Percentiles rank a stretch among this genome's conserved stretches.
phyloP scores from a whole-genome alignment of 2,797 vertebrate genomes.

The Galago senegalensis region DNA sequence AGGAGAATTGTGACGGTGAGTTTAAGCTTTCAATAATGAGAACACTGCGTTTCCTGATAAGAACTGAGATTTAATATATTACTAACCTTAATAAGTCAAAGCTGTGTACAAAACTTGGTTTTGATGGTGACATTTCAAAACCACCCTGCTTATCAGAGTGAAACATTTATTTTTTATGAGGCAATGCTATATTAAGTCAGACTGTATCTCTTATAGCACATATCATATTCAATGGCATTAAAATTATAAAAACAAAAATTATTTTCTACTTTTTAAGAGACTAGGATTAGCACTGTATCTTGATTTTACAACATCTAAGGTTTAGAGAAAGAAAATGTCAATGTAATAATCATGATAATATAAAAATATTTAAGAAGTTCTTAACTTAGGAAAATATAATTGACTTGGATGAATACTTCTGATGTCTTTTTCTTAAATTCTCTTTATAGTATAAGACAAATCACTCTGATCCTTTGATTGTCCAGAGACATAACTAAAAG shows the following conservation, averaged over 20 bases:
- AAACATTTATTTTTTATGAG: constrained; percentile 80
- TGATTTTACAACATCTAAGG: background rate
- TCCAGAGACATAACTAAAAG: background rate
- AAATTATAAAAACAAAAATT: constrained; percentile 21
- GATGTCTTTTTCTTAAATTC: background rate
- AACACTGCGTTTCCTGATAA: background rate
- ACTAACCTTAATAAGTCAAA: constrained; percentile 71
- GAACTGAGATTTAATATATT: constrained; percentile 65
- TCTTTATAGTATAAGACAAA: background rate
- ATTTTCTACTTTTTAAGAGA: background rate
- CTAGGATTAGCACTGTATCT: background rate
- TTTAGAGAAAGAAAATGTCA: background rate
- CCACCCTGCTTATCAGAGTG: constrained; percentile 48
- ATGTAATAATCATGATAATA: background rate
- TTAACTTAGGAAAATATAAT: background rate
- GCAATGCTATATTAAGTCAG: background rate
- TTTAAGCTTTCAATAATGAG: constrained; percentile 59
- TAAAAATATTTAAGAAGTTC: background rate
- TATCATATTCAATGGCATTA: background rate
- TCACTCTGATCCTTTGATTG: background rate
- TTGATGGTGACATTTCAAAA: constrained; percentile 79
- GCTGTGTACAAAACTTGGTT: constrained; percentile 68
- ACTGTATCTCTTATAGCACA: background rate
- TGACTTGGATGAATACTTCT: background rate
- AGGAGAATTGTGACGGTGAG: constrained; percentile 30